Conservation (phyloP, 2,113 vertebrate species). For the Agapornis roseicollis region DNA sequence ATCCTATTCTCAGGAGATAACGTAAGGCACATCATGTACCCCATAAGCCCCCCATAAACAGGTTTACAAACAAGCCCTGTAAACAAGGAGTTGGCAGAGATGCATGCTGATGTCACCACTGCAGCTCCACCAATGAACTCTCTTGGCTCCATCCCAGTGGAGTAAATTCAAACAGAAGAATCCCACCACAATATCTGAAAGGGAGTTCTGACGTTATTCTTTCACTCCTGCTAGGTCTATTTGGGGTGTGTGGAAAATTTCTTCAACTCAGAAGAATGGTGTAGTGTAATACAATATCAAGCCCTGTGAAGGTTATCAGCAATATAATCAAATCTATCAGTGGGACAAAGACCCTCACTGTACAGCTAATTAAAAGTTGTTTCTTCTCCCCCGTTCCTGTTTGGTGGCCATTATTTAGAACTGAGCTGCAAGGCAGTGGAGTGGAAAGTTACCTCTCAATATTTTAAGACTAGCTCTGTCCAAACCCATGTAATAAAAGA, state of each 20-base stretch:
- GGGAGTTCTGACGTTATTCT: conserved; percentile 60
- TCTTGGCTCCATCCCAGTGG: conserved; percentile 43
- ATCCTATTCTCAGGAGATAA: background rate
- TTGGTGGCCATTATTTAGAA: conserved; percentile 64
- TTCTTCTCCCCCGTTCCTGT: conserved; percentile 57
- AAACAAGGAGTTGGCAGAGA: conserved; percentile 27
- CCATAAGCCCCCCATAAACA: background rate
- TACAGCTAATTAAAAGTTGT: conserved; percentile 73
- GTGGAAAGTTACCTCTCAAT: conserved; percentile 58
- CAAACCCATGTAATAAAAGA: conserved; percentile 57
- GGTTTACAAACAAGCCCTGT: background rate
- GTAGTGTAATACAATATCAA: conserved; percentile 31
- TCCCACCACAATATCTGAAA: conserved; percentile 57
- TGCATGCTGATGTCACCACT: background rate
- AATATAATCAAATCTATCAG: conserved; percentile 67
- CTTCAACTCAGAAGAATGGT: conserved; percentile 47
- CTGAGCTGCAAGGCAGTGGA: conserved; percentile 50
- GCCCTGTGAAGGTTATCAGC: conserved; percentile 58
- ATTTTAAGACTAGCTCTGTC: conserved; percentile 55
- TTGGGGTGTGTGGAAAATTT: conserved; percentile 50
- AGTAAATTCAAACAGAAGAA: conserved; percentile 64
- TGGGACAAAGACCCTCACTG: conserved; percentile 73
- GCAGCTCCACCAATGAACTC: conserved; percentile 23
- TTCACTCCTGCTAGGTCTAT: conserved; percentile 36
- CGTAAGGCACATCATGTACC: background rate